Conservation (phyloP, 2,113 vertebrate species). For the Reinhardtius hippoglossoides region DNA sequence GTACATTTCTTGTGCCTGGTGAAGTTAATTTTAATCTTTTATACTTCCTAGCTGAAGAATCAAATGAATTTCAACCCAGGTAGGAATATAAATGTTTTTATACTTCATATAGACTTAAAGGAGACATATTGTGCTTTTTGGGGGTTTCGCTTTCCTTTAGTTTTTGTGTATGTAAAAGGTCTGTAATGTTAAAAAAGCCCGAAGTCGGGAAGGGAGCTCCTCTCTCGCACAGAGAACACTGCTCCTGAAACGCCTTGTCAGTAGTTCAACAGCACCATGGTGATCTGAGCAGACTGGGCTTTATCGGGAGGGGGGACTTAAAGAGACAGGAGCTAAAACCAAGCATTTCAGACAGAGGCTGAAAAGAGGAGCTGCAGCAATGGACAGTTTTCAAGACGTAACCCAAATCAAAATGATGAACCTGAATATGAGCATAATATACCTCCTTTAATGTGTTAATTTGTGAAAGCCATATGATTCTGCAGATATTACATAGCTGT, state of each 20-base stretch:
- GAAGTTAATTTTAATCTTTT: background rate
- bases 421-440: too few relatives aligned
- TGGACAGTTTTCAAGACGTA: too few relatives aligned
- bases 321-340: background rate
- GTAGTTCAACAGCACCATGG: too few relatives aligned
- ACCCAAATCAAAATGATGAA: too few relatives aligned
- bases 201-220: too few relatives aligned
- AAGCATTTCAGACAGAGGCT: background rate
- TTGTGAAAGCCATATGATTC: background rate
- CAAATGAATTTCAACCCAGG: conserved; percentile 57
- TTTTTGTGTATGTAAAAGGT: background rate
- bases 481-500: background rate
- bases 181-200: background rate
- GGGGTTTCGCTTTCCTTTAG: background rate
- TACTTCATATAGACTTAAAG: background rate
- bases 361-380: too few relatives aligned
- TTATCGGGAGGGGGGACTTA: background rate
- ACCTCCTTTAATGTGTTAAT: too few relatives aligned
- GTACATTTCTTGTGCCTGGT: background rate
- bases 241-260: too few relatives aligned
- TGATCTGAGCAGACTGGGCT: background rate
- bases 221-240: too few relatives aligned
- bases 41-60: conserved; percentile 51
- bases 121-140: background rate
- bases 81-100: conserved; percentile 19